A percentile compares a stretch with the other conserved stretches of the same genome.
Conservation (phyloP, 2,888 invertebrate species). For the Trichopria drosophilae region DNA sequence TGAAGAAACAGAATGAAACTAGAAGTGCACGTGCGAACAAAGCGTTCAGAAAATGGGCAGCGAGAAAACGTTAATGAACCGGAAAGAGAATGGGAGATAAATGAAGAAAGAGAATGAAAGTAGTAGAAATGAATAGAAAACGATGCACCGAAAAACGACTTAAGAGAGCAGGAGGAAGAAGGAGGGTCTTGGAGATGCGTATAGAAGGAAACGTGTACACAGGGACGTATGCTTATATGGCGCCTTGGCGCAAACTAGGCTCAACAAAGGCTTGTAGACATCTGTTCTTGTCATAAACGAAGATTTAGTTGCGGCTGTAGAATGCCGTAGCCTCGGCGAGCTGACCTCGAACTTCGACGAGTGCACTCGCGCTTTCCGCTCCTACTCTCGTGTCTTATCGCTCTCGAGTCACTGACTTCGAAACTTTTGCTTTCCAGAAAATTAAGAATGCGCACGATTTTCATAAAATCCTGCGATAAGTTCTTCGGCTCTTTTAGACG, state of each 20-base stretch:
- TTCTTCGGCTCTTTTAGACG: no score
- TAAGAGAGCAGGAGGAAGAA: no score
- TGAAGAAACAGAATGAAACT: background rate
- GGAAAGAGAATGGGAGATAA: conserved; percentile 35
- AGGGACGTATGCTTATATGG: conserved; percentile 46
- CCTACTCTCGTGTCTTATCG: background rate
- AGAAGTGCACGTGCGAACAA: conserved; percentile 39
- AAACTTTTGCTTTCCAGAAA: no score
- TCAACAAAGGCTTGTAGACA: conserved; percentile 56
- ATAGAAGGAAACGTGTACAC: no score
- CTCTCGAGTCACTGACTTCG: no score
- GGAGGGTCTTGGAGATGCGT: no score
- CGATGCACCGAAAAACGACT: no score
- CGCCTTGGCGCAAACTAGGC: conserved; percentile 53
- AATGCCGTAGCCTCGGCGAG: background rate
- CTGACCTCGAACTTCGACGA: conserved; percentile 23
- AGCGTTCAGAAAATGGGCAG: conserved; percentile 35
- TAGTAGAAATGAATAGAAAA: no score
- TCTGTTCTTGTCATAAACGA: conserved; percentile 57
- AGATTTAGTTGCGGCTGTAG: conserved; percentile 46
- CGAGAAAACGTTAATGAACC: conserved; percentile 34
- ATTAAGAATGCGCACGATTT: no score
- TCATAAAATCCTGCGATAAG: no score
- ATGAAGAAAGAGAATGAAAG: conserved; percentile 1
- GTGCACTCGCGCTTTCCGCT: conserved; percentile 12